These are phyloP conservation scores for Dryas iulia DNA, from an alignment of 1,140 invertebrate genomes.

Conservation along the genomic window DNA sequence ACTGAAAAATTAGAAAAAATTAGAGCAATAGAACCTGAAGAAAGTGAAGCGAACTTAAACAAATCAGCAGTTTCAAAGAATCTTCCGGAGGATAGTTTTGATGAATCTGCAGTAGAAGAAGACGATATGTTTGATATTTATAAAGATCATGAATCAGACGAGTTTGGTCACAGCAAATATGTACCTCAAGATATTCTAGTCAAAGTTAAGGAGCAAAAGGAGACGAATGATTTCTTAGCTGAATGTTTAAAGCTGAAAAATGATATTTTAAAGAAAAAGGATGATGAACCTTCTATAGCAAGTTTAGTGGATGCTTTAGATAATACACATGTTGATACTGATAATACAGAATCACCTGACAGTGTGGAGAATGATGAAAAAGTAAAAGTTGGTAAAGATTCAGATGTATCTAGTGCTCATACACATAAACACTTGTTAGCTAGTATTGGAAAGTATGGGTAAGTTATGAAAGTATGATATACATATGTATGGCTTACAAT, in stretches of 20 bases:
- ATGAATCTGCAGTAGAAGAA: constrained; percentile 54
- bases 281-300: constrained; percentile 54
- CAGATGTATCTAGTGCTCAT: constrained; percentile 44
- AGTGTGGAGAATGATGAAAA: constrained; percentile 2
- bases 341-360: constrained; percentile 17
- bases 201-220: constrained; percentile 45
- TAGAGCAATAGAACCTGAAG: constrained; percentile 20
- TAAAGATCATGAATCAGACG: constrained; percentile 66
- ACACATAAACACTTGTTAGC: constrained; percentile 63
- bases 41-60: constrained; percentile 36
- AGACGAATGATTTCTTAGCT: constrained; percentile 50
- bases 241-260: constrained; percentile 70
- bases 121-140: constrained; percentile 76
- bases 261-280: constrained; percentile 58
- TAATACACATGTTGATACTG: constrained; percentile 50
- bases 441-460: constrained; percentile 66
- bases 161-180: constrained; percentile 75
- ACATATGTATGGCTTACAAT: too few relatives aligned
- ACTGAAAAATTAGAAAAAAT: constrained; percentile 44
- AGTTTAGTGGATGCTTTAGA: constrained; percentile 62
- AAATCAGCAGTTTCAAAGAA: constrained; percentile 49
- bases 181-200: constrained; percentile 58
- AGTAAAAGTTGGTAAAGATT: background rate
- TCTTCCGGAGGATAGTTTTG: constrained; percentile 62
- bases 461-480: constrained; percentile 32